Conservation (phyloP, 2,113 vertebrate genomes). For the Caranx melampygus region DNA sequence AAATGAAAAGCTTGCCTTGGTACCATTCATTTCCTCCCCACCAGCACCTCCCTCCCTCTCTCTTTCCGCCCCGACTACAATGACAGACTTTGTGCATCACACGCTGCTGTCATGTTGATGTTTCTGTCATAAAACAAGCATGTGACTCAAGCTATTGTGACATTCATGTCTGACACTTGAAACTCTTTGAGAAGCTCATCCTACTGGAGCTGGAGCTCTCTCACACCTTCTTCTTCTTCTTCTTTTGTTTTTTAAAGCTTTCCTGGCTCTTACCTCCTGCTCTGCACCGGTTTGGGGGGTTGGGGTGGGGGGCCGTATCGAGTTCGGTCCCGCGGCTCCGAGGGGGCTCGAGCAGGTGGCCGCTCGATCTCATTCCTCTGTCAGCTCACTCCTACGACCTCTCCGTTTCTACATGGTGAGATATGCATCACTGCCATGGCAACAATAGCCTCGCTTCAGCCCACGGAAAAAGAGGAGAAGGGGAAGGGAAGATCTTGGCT, state of each 20-base stretch:
- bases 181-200: conserved; percentile 47
- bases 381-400: conserved; percentile 62
- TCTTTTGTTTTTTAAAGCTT: not conserved
- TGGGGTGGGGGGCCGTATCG: conserved; percentile 20
- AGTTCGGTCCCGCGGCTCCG: conserved; percentile 18
- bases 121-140: conserved; percentile 62
- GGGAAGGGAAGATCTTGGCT: conserved; percentile 47
- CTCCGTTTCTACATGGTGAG: conserved; percentile 49
- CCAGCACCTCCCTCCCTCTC: conserved; percentile 37
- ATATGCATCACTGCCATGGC: conserved; percentile 72
- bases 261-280: not conserved
- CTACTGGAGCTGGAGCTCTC: conserved; percentile 15
- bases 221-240: not conserved
- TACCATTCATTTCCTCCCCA: conserved; percentile 49
- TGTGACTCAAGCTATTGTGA: conserved; percentile 47
- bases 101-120: conserved; percentile 72
- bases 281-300: not conserved
- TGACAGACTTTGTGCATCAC: conserved; percentile 76
- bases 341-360: conserved; percentile 56
- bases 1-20: conserved; percentile 63
- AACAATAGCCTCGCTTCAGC: conserved; percentile 62
- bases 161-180: conserved; percentile 51
- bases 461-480: conserved; percentile 42
- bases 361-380: conserved; percentile 43
- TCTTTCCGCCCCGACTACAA: conserved; percentile 50